Evolutionary conservation across 2,888 invertebrate species (phyloP).

Genomic region (Lasioglossum oenotherae): DNA sequence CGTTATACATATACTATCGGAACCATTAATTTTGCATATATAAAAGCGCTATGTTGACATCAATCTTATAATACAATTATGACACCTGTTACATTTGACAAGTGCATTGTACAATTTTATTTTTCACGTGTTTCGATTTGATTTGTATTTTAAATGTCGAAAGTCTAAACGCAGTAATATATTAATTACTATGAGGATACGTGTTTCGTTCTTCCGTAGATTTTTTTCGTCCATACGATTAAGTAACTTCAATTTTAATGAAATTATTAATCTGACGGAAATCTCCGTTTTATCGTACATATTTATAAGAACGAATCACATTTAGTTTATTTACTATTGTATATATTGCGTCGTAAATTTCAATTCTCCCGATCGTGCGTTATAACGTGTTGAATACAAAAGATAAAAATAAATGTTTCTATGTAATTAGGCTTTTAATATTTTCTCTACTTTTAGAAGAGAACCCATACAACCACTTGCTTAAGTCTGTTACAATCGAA

Average conservation of each 20-base stretch:
- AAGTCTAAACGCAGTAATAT: background rate
- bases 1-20: background rate
- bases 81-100: conserved; percentile 65
- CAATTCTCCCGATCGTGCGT: background rate
- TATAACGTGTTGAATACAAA: background rate
- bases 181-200: background rate
- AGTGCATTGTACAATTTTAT: conserved; percentile 26
- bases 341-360: background rate
- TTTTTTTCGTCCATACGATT: background rate
- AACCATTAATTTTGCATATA: background rate
- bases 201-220: background rate
- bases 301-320: background rate
- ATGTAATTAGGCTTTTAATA: background rate
- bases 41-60: background rate
- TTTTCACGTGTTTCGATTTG: conserved; percentile 7
- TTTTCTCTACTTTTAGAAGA: conserved; percentile 77
- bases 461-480: conserved; percentile 88
- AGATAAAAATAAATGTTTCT: conserved; percentile 12
- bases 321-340: background rate
- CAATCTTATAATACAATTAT: conserved; percentile 27
- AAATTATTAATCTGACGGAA: background rate
- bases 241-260: background rate
- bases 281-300: background rate
- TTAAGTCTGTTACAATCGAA: conserved; percentile 87
- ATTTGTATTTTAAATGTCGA: background rate